These are phyloP conservation scores for Hippocampus mohnikei DNA, from an alignment of 2,113 vertebrate species.

Conservation along the genomic window DNA sequence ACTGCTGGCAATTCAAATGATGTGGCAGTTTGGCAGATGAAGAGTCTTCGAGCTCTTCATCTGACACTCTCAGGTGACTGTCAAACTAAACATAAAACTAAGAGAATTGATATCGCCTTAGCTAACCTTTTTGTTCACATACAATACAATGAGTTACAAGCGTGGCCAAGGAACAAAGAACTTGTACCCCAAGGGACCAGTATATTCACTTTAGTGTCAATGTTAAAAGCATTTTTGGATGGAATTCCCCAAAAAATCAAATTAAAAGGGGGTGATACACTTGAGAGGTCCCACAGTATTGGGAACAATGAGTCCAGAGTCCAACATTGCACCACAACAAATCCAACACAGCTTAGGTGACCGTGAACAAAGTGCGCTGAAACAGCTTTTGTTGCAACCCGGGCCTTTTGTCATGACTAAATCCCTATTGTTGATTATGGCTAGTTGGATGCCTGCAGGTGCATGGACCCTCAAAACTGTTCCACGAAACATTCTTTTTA, in stretches of 20 bases:
- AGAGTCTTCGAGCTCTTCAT: too few species aligned
- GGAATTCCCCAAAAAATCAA: neutral
- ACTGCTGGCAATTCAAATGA: too few species aligned
- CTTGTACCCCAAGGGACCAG: neutral
- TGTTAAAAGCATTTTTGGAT: neutral
- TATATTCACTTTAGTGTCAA: neutral
- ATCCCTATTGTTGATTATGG: neutral
- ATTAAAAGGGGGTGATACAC: neutral
- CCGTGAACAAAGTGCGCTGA: neutral
- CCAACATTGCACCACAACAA: neutral
- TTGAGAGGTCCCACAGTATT: neutral
- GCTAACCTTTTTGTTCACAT: too few species aligned
- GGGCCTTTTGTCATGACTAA: neutral
- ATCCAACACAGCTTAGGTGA: conserved; percentile 1
- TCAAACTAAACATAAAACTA: too few species aligned
- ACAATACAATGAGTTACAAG: too few species aligned
- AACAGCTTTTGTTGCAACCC: neutral
- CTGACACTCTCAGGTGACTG: too few species aligned
- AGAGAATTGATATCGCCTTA: too few species aligned
- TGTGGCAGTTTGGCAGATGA: too few species aligned
- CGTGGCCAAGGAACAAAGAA: too few species aligned
- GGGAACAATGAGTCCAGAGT: neutral
- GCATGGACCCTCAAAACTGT: too few species aligned
- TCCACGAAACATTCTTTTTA: too few species aligned
- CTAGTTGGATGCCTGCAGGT: neutral